These are phyloP conservation scores for Haliclona indistincta DNA, from an alignment of 37 sponge, comb jelly and placozoan genomes.

Conservation along the genomic window DNA sequence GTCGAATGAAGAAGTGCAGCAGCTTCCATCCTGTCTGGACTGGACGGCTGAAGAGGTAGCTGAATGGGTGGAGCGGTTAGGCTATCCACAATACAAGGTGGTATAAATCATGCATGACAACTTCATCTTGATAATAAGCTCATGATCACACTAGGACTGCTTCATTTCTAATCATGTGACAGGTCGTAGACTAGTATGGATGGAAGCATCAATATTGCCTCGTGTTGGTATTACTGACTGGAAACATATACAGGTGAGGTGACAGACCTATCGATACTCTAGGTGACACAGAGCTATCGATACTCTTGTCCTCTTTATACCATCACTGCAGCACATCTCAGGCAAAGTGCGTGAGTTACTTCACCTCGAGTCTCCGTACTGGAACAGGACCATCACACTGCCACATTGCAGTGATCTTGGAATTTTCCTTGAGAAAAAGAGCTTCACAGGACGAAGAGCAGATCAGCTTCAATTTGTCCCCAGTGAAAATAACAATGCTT, in stretches of 20 bases:
- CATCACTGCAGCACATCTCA: conserved; percentile 70
- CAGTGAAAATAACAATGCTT: too few relatives aligned
- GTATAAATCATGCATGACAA: background rate
- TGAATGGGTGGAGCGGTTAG: conserved; percentile 81
- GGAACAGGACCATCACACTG: conserved; percentile 82
- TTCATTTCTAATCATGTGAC: conserved; percentile 75
- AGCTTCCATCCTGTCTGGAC: conserved; percentile 36
- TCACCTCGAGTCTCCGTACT: conserved; percentile 75
- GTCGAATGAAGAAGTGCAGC: too few relatives aligned
- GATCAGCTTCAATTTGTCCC: conserved; percentile 47
- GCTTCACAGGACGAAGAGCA: conserved; percentile 58
- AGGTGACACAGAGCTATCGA: too few relatives aligned
- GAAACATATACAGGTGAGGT: conserved; percentile 78
- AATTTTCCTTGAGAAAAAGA: conserved; percentile 80
- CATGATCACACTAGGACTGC: conserved; percentile 57
- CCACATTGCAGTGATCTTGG: conserved; percentile 71
- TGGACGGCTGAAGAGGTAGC: conserved; percentile 89
- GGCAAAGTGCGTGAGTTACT: conserved; percentile 69
- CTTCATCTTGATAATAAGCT: background rate
- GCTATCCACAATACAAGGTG: conserved; percentile 87
- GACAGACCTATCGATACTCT: background rate
- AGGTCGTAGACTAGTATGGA: conserved; percentile 83
- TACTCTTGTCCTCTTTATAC: too few relatives aligned
- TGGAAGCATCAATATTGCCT: conserved; percentile 88
- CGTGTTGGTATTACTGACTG: conserved; percentile 88